A percentile compares a stretch with the other conserved stretches of the same genome.
These are phyloP conservation scores for Drosophila sp. DNA, from an alignment of 1,140 invertebrate species.

Conservation along the genomic window DNA sequence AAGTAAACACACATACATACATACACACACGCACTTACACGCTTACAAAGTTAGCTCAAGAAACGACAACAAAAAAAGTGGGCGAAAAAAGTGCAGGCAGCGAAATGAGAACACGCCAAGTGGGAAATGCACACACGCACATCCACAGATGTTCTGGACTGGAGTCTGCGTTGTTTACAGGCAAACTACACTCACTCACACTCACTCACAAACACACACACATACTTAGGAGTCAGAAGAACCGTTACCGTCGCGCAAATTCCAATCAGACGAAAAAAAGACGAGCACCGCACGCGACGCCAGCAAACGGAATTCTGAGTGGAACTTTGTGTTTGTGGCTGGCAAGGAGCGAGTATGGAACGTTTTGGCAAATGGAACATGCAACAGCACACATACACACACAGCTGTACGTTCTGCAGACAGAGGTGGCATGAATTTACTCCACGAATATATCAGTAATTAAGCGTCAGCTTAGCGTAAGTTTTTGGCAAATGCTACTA, in stretches of 20 bases:
- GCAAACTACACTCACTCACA: slow-evolving; percentile 14
- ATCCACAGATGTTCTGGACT: slow-evolving; percentile 43
- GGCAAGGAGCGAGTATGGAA: slow-evolving; percentile 59
- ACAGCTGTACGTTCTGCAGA: neutral
- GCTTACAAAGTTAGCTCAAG: slow-evolving; percentile 27
- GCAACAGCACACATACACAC: slow-evolving; percentile 34
- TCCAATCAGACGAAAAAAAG: slow-evolving; percentile 54
- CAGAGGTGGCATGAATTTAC: neutral
- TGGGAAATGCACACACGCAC: slow-evolving; percentile 64
- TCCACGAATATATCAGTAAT: slow-evolving; percentile 59
- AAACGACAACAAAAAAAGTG: slow-evolving; percentile 12
- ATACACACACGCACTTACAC: slow-evolving; percentile 22
- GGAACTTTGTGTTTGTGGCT: slow-evolving; percentile 40
- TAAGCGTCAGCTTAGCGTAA: slow-evolving; percentile 57
- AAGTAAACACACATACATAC: slow-evolving; percentile 60
- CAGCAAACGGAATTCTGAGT: slow-evolving; percentile 75
- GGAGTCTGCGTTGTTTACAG: slow-evolving; percentile 70
- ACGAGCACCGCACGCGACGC: slow-evolving; percentile 69
- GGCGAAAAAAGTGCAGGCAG: slow-evolving; percentile 46
- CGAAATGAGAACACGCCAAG: slow-evolving; percentile 78
- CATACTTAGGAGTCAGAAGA: slow-evolving; percentile 13
- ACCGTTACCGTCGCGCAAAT: slow-evolving; percentile 38
- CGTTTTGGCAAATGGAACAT: slow-evolving; percentile 50
- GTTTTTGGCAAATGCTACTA: slow-evolving; percentile 28
- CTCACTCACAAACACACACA: slow-evolving; percentile 26